phyloP scores from a whole-genome alignment of 2,113 vertebrate species.

The Nycticebus coucang region DNA sequence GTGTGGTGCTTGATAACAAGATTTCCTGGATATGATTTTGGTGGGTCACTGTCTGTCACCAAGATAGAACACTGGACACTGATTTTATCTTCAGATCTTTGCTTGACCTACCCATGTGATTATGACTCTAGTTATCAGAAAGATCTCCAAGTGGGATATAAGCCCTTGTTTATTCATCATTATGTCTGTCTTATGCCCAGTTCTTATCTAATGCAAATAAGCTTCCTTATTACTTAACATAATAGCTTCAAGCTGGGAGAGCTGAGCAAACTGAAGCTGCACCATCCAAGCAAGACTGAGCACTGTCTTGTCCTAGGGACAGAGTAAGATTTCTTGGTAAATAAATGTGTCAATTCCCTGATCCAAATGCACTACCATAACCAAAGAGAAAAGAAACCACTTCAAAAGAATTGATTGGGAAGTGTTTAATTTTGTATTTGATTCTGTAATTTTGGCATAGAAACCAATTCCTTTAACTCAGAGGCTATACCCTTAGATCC shows the following conservation, averaged over 20 bases:
- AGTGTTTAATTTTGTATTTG: slow-evolving; percentile 30
- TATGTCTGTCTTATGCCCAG: slow-evolving; percentile 20
- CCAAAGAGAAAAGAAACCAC: background rate
- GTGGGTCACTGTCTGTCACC: slow-evolving; percentile 17
- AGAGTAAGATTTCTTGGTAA: slow-evolving; percentile 15
- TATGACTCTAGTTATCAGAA: slow-evolving; percentile 52
- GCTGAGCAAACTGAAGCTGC: slow-evolving; percentile 29
- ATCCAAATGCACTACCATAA: background rate
- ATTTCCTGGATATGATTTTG: background rate
- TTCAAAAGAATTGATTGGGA: slow-evolving; percentile 9
- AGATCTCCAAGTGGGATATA: slow-evolving; percentile 45
- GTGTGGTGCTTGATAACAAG: background rate
- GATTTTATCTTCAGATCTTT: slow-evolving; percentile 70
- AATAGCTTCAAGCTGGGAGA: slow-evolving; percentile 29
- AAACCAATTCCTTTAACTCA: slow-evolving; percentile 21
- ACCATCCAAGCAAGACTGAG: background rate
- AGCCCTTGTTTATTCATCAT: slow-evolving; percentile 63
- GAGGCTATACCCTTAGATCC: background rate
- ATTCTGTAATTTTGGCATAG: slow-evolving; percentile 10
- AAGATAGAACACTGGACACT: slow-evolving; percentile 45
- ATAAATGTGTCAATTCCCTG: background rate
- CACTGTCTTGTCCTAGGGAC: background rate
- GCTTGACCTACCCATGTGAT: slow-evolving; percentile 60
- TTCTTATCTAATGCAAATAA: slow-evolving; percentile 73
- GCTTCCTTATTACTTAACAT: slow-evolving; percentile 45